phyloP scores from a whole-genome alignment of 2,888 invertebrate species.

The Pycnomerus fuliginosus region DNA sequence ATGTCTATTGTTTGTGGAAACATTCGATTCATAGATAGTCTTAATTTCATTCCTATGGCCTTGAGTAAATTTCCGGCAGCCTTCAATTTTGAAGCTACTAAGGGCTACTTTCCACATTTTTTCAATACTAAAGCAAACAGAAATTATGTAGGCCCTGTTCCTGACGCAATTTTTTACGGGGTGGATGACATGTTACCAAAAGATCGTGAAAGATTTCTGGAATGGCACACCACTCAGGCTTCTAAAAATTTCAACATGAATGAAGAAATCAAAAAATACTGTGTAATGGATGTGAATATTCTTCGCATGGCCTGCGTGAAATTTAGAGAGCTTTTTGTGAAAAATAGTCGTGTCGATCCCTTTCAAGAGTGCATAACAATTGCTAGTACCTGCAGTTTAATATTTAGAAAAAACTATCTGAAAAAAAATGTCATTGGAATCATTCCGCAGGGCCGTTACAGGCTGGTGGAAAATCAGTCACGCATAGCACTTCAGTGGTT shows the following conservation, averaged over 20 bases:
- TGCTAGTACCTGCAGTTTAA: slow-evolving; percentile 7
- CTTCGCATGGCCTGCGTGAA: slow-evolving; percentile 7
- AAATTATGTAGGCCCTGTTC: slow-evolving; percentile 30
- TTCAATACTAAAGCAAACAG: slow-evolving; percentile 29
- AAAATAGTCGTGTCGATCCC: slow-evolving; percentile 10
- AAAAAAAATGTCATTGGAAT: slow-evolving; percentile 3
- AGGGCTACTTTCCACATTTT: slow-evolving; percentile 15
- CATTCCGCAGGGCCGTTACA: slow-evolving; percentile 4
- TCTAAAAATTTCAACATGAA: slow-evolving; percentile 12
- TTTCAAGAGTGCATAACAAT: slow-evolving; percentile 13
- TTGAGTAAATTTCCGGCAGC: slow-evolving; percentile 7
- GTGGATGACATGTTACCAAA: slow-evolving; percentile 25
- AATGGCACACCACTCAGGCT: slow-evolving; percentile 27
- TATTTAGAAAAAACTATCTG: slow-evolving; percentile 9
- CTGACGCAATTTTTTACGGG: slow-evolving; percentile 24
- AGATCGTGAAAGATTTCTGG: slow-evolving; percentile 21
- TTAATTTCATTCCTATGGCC: slow-evolving; percentile 10
- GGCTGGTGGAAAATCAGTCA: slow-evolving; percentile 7
- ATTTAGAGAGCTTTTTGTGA: slow-evolving; percentile 7
- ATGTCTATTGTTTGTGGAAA: slow-evolving; percentile 6
- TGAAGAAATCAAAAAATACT: slow-evolving; percentile 13
- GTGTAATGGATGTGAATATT: slow-evolving; percentile 13
- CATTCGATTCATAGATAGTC: slow-evolving; percentile 14
- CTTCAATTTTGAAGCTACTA: slow-evolving; percentile 6
- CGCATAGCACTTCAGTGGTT: slow-evolving; percentile 8